These are phyloP conservation scores for Scaptomyza tumidula DNA, from an alignment of 2,888 invertebrate species.

Conservation along the genomic window DNA sequence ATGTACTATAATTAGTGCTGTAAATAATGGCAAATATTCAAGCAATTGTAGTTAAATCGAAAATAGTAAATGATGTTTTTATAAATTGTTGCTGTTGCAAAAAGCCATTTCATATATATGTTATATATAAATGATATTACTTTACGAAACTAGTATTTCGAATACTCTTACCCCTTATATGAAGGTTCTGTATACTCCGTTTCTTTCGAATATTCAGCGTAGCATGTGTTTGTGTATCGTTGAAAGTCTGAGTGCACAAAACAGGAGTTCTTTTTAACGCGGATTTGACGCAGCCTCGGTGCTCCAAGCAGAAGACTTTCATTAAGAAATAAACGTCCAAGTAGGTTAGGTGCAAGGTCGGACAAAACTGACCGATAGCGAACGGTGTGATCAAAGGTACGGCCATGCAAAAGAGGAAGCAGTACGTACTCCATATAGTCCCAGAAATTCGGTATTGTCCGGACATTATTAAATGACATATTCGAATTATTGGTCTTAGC, in stretches of 20 bases:
- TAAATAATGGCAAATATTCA: neutral
- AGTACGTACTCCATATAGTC: conserved; percentile 28
- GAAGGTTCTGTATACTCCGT: conserved; percentile 81
- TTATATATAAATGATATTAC: too few relatives aligned
- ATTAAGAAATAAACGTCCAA: conserved; percentile 80
- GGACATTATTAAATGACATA: conserved; percentile 21
- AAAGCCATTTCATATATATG: too few relatives aligned
- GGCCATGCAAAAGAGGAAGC: conserved; percentile 29
- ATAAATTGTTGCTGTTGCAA: too few relatives aligned
- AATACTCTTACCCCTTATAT: conserved; percentile 32
- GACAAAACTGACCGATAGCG: neutral
- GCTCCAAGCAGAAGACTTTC: conserved; percentile 87
- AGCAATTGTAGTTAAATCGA: too few relatives aligned
- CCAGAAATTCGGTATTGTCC: conserved; percentile 49
- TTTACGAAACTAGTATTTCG: too few relatives aligned
- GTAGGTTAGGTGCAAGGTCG: neutral
- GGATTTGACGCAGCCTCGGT: conserved; percentile 86
- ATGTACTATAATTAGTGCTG: conserved; percentile 54
- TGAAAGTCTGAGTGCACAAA: conserved; percentile 87
- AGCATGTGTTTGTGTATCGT: conserved; percentile 87
- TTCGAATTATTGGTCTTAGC: neutral
- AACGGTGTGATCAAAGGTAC: neutral
- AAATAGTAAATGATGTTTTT: neutral
- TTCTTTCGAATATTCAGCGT: conserved; percentile 85
- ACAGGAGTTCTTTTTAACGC: conserved; percentile 87